phyloP scores from a whole-genome alignment of 2,113 vertebrate species.

The Anser cygnoides region DNA sequence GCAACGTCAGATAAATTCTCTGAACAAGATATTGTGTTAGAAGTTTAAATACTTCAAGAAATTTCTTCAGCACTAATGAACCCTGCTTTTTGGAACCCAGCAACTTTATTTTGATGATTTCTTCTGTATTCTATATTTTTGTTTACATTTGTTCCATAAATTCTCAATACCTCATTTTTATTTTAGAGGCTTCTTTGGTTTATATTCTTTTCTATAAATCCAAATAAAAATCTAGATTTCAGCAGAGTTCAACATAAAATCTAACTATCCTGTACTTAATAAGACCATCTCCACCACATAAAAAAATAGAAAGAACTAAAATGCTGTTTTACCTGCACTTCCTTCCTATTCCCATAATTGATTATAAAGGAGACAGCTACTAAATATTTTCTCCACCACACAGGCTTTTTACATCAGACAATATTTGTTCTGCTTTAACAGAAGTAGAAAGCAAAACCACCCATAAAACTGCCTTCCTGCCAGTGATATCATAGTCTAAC shows the following conservation, averaged over 20 bases:
- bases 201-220: neutral
- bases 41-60: neutral
- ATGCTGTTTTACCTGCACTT: neutral
- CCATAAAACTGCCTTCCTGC: conserved; percentile 66
- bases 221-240: neutral
- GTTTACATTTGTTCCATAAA: neutral
- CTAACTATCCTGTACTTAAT: neutral
- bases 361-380: neutral
- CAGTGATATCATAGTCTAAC: conserved; percentile 44
- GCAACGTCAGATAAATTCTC: neutral
- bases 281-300: neutral
- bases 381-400: conserved; percentile 43
- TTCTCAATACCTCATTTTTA: neutral
- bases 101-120: neutral
- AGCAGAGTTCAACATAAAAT: neutral
- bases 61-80: neutral
- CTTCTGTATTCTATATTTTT: neutral
- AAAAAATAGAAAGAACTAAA: neutral
- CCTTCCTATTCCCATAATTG: neutral
- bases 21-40: neutral
- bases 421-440: conserved; percentile 46
- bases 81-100: neutral
- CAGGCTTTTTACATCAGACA: conserved; percentile 38
- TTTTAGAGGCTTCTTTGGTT: neutral
- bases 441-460: conserved; percentile 68